A percentile compares a stretch with the other conserved stretches of the same genome.
Evolutionary conservation across 35 echinoderm and acorn worm genomes (phyloP).

Genomic region (Eucidaris tribuloides): DNA sequence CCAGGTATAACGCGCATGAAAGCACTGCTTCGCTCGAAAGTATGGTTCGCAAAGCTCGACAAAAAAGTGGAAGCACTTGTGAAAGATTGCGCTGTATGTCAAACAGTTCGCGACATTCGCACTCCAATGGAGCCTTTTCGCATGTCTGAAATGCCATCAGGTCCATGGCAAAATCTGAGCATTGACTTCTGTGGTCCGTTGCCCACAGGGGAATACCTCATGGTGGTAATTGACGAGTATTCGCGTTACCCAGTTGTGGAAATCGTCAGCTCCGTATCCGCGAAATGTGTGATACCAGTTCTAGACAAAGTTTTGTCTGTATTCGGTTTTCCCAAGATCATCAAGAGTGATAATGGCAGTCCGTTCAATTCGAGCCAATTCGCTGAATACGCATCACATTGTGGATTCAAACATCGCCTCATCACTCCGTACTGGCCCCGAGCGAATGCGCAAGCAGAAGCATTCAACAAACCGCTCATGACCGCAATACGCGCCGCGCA

Average conservation of each 20-base stretch:
- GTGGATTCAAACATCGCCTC: constrained; percentile 60
- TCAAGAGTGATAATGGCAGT: constrained; percentile 62
- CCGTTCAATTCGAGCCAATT: constrained; percentile 11
- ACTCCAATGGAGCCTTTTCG: background rate
- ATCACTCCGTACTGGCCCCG: constrained; percentile 70
- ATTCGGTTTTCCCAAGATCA: constrained; percentile 49
- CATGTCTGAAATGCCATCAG: constrained; percentile 30
- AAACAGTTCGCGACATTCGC: background rate
- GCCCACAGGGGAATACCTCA: constrained; percentile 34
- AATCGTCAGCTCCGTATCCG: constrained; percentile 53
- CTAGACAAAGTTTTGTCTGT: constrained; percentile 63
- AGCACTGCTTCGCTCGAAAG: background rate
- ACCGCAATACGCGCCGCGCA: constrained; percentile 18
- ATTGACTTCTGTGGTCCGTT: constrained; percentile 70
- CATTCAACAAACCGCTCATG: constrained; percentile 38
- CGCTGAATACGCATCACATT: constrained; percentile 39
- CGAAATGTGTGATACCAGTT: constrained; percentile 41
- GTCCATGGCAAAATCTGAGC: constrained; percentile 50
- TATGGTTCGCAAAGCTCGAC: background rate
- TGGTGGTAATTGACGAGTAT: constrained; percentile 73
- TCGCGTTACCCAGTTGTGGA: constrained; percentile 61
- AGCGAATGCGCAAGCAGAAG: constrained; percentile 51
- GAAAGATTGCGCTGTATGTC: constrained; percentile 19
- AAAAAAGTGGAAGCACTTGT: background rate
- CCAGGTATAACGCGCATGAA: background rate